phyloP scores from a whole-genome alignment of 2,113 vertebrate species.

The Sarotherodon lohbergeri region DNA sequence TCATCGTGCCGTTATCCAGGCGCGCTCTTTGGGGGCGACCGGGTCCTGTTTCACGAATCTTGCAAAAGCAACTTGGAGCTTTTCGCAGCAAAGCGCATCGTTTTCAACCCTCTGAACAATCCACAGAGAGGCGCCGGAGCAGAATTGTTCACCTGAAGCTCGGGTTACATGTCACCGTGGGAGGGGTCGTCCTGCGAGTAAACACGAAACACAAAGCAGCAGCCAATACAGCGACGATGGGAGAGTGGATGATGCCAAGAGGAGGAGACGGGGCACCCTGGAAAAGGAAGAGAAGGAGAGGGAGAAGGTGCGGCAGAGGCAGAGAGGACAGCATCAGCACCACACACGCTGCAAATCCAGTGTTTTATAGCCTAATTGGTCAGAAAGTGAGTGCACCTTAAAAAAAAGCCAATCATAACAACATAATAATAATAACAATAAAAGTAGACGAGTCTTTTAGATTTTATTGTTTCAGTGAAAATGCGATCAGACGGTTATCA shows the following conservation, averaged over 20 bases:
- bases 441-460: background rate
- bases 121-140: background rate
- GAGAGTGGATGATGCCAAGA: background rate
- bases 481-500: background rate
- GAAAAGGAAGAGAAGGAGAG: background rate
- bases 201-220: background rate
- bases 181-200: constrained; percentile 13
- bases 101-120: background rate
- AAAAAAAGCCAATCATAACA: background rate
- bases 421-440: background rate
- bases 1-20: background rate
- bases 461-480: background rate
- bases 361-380: background rate
- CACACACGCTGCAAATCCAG: background rate
- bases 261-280: background rate
- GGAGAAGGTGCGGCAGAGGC: background rate
- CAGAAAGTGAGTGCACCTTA: background rate
- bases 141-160: constrained; percentile 41
- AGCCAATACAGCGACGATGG: background rate
- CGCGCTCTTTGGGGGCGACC: background rate
- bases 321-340: background rate
- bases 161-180: constrained; percentile 13
- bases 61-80: background rate
- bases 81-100: background rate
- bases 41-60: background rate